Percentiles rank a stretch among this genome's conserved stretches.
Evolutionary conservation across 2,797 vertebrate species (phyloP).

Genomic region (Crenichthys baileyi): DNA sequence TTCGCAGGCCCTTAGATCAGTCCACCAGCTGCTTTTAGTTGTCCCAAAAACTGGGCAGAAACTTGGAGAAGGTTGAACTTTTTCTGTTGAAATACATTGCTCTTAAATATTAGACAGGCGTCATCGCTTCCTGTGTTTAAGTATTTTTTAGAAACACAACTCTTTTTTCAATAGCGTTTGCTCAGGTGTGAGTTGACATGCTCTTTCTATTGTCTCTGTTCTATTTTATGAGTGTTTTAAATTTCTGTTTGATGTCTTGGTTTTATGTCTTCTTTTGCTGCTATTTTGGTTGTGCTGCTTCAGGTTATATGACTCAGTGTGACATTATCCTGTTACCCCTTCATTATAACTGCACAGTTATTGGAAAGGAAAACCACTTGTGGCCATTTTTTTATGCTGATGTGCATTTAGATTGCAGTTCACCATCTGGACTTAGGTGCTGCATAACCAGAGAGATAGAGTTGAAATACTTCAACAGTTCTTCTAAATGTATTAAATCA

Average conservation of each 20-base stretch:
- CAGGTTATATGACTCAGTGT: background rate
- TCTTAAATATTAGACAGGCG: too few relatives aligned
- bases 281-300: background rate
- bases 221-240: background rate
- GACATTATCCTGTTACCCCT: background rate
- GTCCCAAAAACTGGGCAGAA: too few relatives aligned
- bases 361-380: too few relatives aligned
- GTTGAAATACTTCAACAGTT: slow-evolving; percentile 3
- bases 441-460: background rate
- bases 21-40: too few relatives aligned
- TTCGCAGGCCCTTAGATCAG: too few relatives aligned
- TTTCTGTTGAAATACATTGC: too few relatives aligned
- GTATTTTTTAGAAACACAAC: too few relatives aligned
- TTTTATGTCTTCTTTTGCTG: background rate
- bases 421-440: background rate
- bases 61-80: too few relatives aligned
- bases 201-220: background rate
- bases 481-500: slow-evolving; percentile 5
- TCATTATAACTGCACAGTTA: too few relatives aligned
- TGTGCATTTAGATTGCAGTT: background rate
- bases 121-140: too few relatives aligned
- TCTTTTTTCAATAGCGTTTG: background rate
- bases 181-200: background rate
- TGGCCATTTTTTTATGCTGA: background rate
- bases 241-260: background rate